Evolutionary conservation across 2,797 vertebrate species (phyloP).

Genomic region (Anguilla obscura): DNA sequence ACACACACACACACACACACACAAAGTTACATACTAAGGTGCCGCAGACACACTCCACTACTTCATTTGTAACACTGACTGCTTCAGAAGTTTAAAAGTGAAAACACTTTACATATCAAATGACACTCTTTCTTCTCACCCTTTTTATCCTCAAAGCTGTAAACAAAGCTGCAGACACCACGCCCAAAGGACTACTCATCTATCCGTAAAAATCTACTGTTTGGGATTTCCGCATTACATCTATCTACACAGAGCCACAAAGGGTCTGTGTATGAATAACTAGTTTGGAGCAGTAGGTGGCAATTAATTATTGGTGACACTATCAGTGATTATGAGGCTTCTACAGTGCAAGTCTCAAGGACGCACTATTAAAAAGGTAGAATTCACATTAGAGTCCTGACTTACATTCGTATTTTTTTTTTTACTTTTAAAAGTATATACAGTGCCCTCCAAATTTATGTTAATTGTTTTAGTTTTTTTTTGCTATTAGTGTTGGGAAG

Average conservation of each 20-base stretch:
- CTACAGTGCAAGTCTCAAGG: neutral
- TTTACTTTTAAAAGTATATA: neutral
- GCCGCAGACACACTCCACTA: neutral
- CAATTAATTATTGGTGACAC: no score
- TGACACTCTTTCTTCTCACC: neutral
- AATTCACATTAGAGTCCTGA: neutral
- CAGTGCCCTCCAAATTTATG: neutral
- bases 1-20: no score
- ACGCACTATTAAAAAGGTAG: neutral
- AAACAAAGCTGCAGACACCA: neutral
- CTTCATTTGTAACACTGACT: neutral
- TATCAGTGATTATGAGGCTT: neutral
- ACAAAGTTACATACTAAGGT: neutral
- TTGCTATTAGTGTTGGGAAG: neutral
- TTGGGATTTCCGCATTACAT: no score
- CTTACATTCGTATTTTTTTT: neutral
- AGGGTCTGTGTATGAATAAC: no score
- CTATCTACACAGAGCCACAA: no score
- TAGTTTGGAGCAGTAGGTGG: no score
- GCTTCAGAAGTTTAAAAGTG: neutral
- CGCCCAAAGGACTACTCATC: neutral
- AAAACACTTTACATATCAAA: neutral
- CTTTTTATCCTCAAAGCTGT: neutral
- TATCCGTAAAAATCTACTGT: neutral
- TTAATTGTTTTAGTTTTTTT: neutral